Base-by-base conservation (phyloP, 2,113 vertebrate genomes). In the Ifrita kowaldi region DNA sequence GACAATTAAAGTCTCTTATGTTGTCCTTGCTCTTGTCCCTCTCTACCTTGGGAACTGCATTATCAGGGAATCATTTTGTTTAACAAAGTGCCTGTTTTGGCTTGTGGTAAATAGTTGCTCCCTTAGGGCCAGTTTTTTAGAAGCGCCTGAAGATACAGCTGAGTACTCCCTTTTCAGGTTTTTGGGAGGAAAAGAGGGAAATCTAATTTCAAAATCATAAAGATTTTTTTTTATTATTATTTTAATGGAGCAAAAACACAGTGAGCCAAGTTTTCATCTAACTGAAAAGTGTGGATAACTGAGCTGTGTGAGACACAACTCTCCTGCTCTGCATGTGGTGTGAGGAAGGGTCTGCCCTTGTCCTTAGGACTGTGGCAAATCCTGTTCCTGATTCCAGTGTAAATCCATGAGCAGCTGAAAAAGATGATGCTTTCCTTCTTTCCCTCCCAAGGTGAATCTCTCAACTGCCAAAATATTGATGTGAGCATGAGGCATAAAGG, bases 1-100 rank as follows among this genome's bases (percentile, higher is more conserved):
- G 64, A 70, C 83, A 92, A 86, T 92, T 88, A 90, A 89, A 94
- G 15, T 46, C 52, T 89, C 70, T 92, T 81, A 41, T 49, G 79
- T 47, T 84, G 63, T 74, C 71, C 46, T 78, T 88, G 39, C 11
- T 87, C 52, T 59, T 47, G 73, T 88, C 68, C 39, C 30, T 69
- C 30, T 77, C 59, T 64, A 4, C 49, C 64, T 75, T 64, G 68
- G 83, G 79, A 84, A 75, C 49, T 80, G 50, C 2, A 3, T 74
- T 88, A 63, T 69, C 52, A 77, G 21, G 68, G 82, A 86, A 70
- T 63, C 17, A 59, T 90, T 83, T 95, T 56, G 88, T 84, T 95
- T 70, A 94, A 39, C 30, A 50, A 87, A 86, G 50, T 55, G 57
- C 13, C 44, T 85, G 16, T 30, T 65, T 68, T 86, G 49, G 20